Base-by-base conservation (phyloP, 2,113 vertebrate genomes). In the Melozone crissalis region DNA sequence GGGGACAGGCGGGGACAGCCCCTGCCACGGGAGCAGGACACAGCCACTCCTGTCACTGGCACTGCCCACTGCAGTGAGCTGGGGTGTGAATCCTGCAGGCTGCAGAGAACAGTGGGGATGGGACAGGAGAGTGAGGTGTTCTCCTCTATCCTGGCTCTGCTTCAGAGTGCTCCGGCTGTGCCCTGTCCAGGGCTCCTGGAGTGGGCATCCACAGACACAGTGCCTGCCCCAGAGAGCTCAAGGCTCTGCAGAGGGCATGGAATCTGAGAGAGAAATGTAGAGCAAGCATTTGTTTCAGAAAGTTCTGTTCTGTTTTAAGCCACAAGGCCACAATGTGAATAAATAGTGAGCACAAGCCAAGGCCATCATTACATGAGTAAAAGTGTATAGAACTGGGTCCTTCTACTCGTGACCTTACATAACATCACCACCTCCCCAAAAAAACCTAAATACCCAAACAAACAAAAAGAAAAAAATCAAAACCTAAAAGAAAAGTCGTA, bases 251-350 rank as follows among this genome's bases (percentile, higher is more conserved):
- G 35, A 63, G 51, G 9, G 54, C 49, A 8, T 5, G 41, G 43
- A 72, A 44, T 11, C 66, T 35, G 47, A 51, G 57, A 51, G 11
- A 30, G 12, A 89, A 44, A 47, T 8, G 54, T 27, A 84, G 65
- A 67, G n/a, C 65, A 55, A 87, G 24, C 5, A 3, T 47, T 91
- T 27, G 52, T 31, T 87, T 57, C 81, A 89, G 23, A 78, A 89
- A 94, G 81, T 72, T 77, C 80, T 91, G 72, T 26, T 84, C 57
- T 78, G 49, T 31, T 81, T 78, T 84, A 89, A 91, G 78, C 82
- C 85, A 83, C 74, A 54, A 89, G 82, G 71, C 87, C 44, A 18
- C 52, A 17, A 3, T 72, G 81, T 94, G 78, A 95, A 89, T 67
- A 89, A 93, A 89, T 47, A 88, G 39, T 54, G 63, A 79, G 66